phyloP scores from a whole-genome alignment of 2,113 vertebrate genomes.

The Polyodon spathula region DNA sequence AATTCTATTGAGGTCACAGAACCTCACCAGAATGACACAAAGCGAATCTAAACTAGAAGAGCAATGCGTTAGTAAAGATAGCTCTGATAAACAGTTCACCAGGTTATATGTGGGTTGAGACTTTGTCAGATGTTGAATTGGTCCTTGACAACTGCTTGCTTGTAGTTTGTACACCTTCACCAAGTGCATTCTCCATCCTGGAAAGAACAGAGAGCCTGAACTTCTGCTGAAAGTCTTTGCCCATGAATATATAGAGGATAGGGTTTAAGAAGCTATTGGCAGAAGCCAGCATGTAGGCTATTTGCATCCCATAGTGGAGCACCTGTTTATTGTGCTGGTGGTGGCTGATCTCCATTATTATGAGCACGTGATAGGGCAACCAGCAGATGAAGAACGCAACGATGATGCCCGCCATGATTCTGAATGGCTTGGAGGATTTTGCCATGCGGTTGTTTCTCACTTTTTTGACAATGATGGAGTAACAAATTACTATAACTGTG shows the following conservation, averaged over 20 bases:
- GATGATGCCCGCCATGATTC: conserved; percentile 65
- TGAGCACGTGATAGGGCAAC: conserved; percentile 70
- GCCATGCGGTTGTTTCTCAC: conserved; percentile 54
- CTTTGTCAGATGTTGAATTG: not conserved
- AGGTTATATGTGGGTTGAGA: no score
- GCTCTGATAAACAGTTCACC: no score
- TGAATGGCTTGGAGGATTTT: conserved; percentile 79
- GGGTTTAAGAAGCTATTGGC: conserved; percentile 94
- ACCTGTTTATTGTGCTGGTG: conserved; percentile 19
- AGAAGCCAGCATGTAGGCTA: conserved; percentile 57
- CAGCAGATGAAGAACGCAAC: conserved; percentile 73
- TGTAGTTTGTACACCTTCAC: conserved; percentile 46
- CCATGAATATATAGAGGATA: conserved; percentile 87
- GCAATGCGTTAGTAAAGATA: no score
- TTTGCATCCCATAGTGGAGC: conserved; percentile 28
- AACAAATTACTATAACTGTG: conserved; percentile 62
- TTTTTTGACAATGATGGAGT: conserved; percentile 53
- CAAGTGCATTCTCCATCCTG: conserved; percentile 59
- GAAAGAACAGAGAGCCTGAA: conserved; percentile 44
- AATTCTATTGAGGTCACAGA: no score
- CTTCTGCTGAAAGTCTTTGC: conserved; percentile 69
- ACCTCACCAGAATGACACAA: no score
- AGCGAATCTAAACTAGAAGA: no score
- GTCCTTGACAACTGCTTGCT: conserved; percentile 24
- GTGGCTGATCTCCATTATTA: conserved; percentile 58